Conservation (phyloP, 2,888 invertebrate genomes). For the Bombylius discolor region DNA sequence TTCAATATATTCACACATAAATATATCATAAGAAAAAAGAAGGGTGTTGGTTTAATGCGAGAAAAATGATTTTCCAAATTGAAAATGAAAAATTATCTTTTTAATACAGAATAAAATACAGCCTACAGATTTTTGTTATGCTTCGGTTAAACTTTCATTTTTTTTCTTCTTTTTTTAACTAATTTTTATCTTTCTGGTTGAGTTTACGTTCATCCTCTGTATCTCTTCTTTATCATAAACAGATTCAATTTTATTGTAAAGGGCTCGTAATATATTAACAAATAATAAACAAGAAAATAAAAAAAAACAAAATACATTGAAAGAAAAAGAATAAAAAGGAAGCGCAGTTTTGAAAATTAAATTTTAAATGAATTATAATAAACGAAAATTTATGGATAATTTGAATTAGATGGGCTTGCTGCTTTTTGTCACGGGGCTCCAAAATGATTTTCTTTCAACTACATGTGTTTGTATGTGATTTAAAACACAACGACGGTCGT, state of each 20-base stretch:
- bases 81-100: constrained; percentile 7
- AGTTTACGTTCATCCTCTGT: not conserved
- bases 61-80: constrained; percentile 5
- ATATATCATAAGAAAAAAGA: not conserved
- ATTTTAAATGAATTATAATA: not conserved
- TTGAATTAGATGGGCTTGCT: not conserved
- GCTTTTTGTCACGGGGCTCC: not conserved
- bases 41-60: not conserved
- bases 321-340: too few species aligned
- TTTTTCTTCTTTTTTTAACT: too few species aligned
- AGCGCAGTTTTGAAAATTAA: not conserved
- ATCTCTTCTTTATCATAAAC: too few species aligned
- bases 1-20: too few species aligned
- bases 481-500: too few species aligned
- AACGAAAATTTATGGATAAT: not conserved
- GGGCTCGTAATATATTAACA: too few species aligned
- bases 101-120: not conserved
- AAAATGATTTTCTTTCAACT: not conserved
- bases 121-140: too few species aligned
- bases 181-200: not conserved
- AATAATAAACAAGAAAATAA: too few species aligned
- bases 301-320: too few species aligned
- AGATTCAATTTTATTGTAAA: too few species aligned
- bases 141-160: too few species aligned
- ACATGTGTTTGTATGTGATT: too few species aligned